Evolutionary conservation across 2,888 invertebrate genomes (phyloP), one percentile per base, ranked within the genome.

Genomic region (Cosmopolites sordidus): DNA sequence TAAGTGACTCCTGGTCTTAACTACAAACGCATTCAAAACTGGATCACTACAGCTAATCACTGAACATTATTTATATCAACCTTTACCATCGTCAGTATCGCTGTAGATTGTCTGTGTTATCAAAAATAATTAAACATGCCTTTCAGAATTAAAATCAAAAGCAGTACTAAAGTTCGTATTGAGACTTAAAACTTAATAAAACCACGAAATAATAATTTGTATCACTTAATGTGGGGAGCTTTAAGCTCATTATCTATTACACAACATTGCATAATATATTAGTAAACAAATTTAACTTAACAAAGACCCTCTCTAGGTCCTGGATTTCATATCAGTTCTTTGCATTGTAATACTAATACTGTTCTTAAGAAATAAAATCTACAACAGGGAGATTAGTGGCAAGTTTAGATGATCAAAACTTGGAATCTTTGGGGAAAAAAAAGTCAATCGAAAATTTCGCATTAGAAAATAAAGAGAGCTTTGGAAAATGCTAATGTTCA

Each of bases 261-360:
- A 33, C 33, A 27, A 27, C 9, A 9, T 27, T 6, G 27, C 9
- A 9, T 27, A 27, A 27, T 27, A 6, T 27, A 33, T 33, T 9
- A 12, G 33, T n/a, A 12, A 4, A 33, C 33, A 33, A 33, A 5
- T 12, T 4, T 33, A 12, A 33, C 33, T 11, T 33, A 33, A 33
- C n/a, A 33, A 22, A 22, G 22, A 22, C 3, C 3, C 22, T 8
- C 22, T 16, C 16, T 39, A 47, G 39, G 16, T 33, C 38, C 14
- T 43, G 17, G 38, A 16, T 40, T 22, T 37, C 38, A 22, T 12
- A 33, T 63, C 62, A 64, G 63, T 64, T 63, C 63, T 61, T 54
- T 33, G 54, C 46, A 56, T 40, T 43, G 29, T 16, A 43, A 60
- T 59, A 58, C 49, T 64, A 64, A 64, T 65, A 62, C 62, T 64